Conservation (phyloP, 2,888 invertebrate species). For the Blastobasis lacticolella region DNA sequence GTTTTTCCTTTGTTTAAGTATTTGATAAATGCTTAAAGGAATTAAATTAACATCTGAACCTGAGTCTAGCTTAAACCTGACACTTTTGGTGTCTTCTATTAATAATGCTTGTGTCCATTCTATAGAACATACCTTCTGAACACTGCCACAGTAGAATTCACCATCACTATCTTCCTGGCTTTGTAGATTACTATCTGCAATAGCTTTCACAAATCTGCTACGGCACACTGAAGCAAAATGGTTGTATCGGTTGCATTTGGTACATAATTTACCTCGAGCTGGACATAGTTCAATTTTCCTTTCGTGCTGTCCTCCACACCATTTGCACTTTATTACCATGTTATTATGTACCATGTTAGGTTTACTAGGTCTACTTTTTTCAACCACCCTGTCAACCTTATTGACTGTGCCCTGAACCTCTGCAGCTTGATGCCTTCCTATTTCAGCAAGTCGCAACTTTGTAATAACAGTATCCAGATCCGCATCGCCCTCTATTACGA, state of each 20-base stretch:
- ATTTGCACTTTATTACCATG: neutral
- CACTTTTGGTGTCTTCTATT: neutral
- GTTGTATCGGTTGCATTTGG: neutral
- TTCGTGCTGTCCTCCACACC: neutral
- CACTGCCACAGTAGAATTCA: neutral
- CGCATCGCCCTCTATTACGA: neutral
- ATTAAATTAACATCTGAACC: neutral
- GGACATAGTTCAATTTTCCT: neutral
- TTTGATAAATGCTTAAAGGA: neutral
- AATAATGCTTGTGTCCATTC: neutral
- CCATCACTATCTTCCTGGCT: neutral
- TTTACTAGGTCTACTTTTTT: too few relatives aligned
- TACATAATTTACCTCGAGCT: neutral
- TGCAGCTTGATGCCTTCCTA: neutral
- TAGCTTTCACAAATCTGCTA: neutral
- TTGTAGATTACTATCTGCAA: neutral
- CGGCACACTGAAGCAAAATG: neutral
- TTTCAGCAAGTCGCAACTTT: neutral
- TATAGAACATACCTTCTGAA: too few relatives aligned
- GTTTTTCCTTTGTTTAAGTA: neutral
- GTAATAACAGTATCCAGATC: neutral
- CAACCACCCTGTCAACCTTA: neutral
- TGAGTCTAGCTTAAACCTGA: neutral
- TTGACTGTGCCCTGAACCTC: neutral
- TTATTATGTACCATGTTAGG: neutral